Conservation (phyloP, 2,113 vertebrate species). For the Aramus guarauna region DNA sequence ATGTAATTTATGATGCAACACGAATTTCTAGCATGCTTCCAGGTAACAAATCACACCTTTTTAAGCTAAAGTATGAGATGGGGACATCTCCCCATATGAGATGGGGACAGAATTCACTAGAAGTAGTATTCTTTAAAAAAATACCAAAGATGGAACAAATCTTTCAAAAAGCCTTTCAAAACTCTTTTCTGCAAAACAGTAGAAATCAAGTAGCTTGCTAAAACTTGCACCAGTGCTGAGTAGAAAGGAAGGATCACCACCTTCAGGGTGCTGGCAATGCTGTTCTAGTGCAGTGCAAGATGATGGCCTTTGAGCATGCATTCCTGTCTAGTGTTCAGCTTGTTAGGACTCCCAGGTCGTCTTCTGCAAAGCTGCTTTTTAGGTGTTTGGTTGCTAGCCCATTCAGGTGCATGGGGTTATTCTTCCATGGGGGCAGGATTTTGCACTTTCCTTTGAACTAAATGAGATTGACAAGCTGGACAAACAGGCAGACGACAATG, state of each 20-base stretch:
- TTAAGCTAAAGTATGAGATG: neutral
- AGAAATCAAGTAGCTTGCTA: neutral
- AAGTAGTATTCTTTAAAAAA: neutral
- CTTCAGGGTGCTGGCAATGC: neutral
- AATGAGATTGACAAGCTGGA: too few relatives aligned
- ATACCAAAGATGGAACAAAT: neutral
- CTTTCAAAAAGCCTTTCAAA: neutral
- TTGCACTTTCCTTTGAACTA: neutral
- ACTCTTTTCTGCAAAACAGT: neutral
- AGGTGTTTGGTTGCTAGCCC: too few relatives aligned
- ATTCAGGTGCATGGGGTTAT: neutral
- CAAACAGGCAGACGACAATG: too few relatives aligned
- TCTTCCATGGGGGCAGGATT: neutral
- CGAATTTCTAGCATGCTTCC: neutral
- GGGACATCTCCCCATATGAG: too few relatives aligned
- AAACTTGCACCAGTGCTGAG: neutral
- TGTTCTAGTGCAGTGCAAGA: neutral
- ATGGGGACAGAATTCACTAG: neutral
- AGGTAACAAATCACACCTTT: neutral
- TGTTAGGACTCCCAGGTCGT: neutral
- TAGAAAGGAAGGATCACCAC: neutral
- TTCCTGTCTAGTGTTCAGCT: neutral
- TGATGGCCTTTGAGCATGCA: neutral
- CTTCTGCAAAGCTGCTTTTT: neutral
- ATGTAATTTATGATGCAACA: neutral